These are phyloP conservation scores for Macquaria australasica DNA, from an alignment of 2,113 vertebrate genomes.

Conservation along the genomic window DNA sequence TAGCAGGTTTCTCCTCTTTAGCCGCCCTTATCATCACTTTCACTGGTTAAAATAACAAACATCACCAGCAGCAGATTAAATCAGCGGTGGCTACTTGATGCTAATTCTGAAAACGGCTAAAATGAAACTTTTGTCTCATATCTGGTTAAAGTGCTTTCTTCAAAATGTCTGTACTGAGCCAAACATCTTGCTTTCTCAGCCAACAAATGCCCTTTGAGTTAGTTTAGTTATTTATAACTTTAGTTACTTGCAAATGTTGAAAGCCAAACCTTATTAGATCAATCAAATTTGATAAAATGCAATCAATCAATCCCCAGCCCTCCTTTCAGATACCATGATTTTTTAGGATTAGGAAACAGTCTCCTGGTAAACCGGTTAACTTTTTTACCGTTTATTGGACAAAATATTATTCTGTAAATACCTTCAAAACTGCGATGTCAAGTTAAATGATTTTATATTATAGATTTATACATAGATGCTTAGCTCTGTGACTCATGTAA, in stretches of 20 bases:
- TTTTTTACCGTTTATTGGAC: neutral
- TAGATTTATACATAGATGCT: neutral
- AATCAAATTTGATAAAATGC: neutral
- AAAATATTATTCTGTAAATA: neutral
- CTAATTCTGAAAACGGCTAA: neutral
- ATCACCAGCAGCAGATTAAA: neutral
- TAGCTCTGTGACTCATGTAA: slow-evolving; percentile 20
- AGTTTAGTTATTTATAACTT: neutral
- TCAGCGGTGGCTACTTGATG: neutral
- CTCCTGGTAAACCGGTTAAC: too few species aligned
- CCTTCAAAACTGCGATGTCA: neutral
- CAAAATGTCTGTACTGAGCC: too few species aligned
- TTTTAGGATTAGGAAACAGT: neutral
- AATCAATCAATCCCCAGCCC: neutral
- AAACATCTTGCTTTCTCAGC: neutral
- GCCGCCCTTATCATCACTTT: neutral
- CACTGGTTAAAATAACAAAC: neutral
- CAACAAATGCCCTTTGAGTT: neutral
- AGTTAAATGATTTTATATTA: neutral
- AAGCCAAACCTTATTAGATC: neutral
- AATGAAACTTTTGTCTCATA: neutral
- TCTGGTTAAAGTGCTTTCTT: neutral
- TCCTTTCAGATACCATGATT: neutral
- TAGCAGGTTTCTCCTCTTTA: neutral
- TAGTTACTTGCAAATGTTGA: neutral